phyloP scores from a whole-genome alignment of 2,797 vertebrate species.

The Amazonetta brasiliensis region DNA sequence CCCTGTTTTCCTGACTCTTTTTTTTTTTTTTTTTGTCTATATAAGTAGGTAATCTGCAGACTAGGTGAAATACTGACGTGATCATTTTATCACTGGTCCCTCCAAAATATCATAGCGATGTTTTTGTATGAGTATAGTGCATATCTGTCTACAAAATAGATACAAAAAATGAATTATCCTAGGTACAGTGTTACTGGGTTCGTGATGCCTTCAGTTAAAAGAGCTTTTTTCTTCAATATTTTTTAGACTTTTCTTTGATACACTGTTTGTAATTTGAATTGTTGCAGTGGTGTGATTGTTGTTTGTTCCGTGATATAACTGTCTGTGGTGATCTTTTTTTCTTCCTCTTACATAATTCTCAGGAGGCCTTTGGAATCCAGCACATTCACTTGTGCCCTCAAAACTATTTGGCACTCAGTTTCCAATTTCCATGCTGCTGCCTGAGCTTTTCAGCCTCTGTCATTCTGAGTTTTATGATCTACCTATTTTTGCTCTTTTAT shows the following conservation, averaged over 20 bases:
- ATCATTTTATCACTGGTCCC: neutral
- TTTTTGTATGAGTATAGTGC: neutral
- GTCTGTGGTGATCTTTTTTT: neutral
- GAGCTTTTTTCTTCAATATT: neutral
- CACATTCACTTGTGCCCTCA: constrained; percentile 37
- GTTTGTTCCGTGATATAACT: neutral
- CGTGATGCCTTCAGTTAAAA: neutral
- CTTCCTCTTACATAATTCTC: constrained; percentile 34
- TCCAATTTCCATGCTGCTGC: neutral
- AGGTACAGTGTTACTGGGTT: neutral
- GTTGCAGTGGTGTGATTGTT: neutral
- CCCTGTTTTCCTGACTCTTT: accelerated
- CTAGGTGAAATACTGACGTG: neutral
- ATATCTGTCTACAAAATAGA: neutral
- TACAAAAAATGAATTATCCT: accelerated
- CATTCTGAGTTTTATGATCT: neutral
- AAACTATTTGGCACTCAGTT: neutral
- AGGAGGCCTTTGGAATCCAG: neutral
- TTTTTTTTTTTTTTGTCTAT: neutral
- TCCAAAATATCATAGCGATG: neutral
- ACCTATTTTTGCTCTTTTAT: neutral
- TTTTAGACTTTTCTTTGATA: neutral
- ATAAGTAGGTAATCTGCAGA: neutral
- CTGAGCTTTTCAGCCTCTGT: neutral
- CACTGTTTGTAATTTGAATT: neutral